A percentile compares a stretch with the other conserved stretches of the same genome.
Evolutionary conservation across 2,888 invertebrate genomes (phyloP).

Genomic region (Deroplatys truncata): DNA sequence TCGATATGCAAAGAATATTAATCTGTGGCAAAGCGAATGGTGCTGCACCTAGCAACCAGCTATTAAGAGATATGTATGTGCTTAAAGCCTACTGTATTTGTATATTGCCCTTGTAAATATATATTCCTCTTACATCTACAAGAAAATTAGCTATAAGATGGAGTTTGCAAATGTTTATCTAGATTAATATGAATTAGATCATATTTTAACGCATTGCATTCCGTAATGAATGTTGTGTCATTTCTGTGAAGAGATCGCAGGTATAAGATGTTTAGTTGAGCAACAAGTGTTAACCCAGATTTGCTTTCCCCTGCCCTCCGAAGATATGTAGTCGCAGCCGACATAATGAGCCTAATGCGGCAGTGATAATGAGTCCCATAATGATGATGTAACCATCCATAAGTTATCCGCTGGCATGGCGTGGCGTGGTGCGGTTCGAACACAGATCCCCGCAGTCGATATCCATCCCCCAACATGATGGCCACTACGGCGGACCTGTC

Average conservation of each 20-base stretch:
- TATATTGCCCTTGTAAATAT: too few species aligned
- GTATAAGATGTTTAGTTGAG: background rate
- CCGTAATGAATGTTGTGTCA: too few species aligned
- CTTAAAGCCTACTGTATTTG: too few species aligned
- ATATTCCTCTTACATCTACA: too few species aligned
- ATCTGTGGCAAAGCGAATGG: too few species aligned
- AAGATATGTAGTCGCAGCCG: background rate
- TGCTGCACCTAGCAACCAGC: too few species aligned
- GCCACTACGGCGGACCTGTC: background rate
- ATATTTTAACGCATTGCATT: too few species aligned
- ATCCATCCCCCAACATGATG: background rate
- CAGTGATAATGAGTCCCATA: slow-evolving; percentile 8
- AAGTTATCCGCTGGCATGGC: background rate
- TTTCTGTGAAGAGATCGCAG: background rate
- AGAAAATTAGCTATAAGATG: too few species aligned
- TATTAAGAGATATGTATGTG: too few species aligned
- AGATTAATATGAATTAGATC: too few species aligned
- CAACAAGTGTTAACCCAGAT: background rate
- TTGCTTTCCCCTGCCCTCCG: background rate
- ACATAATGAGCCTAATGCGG: background rate
- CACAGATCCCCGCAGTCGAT: slow-evolving; percentile 15
- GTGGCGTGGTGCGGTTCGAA: background rate
- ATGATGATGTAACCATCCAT: slow-evolving; percentile 15
- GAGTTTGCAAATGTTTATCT: too few species aligned
- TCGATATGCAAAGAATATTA: too few species aligned